Evolutionary conservation across 2,888 invertebrate genomes (phyloP).

Genomic region (Neoaliturus tenellus): DNA sequence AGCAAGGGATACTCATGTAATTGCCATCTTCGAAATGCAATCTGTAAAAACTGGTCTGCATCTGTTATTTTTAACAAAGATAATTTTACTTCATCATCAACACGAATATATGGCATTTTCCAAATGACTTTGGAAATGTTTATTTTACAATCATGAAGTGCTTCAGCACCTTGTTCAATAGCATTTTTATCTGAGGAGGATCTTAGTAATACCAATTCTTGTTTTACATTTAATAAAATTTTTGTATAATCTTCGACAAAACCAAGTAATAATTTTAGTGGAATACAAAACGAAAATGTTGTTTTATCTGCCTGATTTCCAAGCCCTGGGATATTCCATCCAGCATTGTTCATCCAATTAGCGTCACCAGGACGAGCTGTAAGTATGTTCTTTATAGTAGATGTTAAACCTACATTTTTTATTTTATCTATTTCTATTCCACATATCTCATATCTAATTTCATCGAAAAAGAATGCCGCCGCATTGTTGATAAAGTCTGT

Average conservation of each 20-base stretch:
- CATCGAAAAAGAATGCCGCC: background rate
- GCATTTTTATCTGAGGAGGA: constrained; percentile 9
- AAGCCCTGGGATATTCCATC: background rate
- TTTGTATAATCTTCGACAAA: constrained; percentile 33
- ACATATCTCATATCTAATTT: background rate
- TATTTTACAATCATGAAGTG: constrained; percentile 36
- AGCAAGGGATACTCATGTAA: too few species aligned
- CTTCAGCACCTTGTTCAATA: background rate
- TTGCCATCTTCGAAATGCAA: constrained; percentile 69
- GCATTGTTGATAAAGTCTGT: constrained; percentile 4
- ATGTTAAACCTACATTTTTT: constrained; percentile 5
- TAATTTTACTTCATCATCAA: constrained; percentile 50
- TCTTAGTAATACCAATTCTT: background rate
- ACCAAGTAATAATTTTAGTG: background rate
- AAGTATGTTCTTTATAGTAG: constrained; percentile 20
- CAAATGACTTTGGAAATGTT: background rate
- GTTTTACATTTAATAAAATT: constrained; percentile 27
- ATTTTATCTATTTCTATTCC: background rate
- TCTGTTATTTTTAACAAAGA: constrained; percentile 48
- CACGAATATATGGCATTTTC: constrained; percentile 9
- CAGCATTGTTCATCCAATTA: constrained; percentile 3
- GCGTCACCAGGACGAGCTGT: background rate
- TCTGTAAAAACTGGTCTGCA: constrained; percentile 38
- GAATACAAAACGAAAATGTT: constrained; percentile 25
- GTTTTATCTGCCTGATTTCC: background rate